These are phyloP conservation scores for Nomada fabriciana DNA, from an alignment of 2,888 invertebrate species.

Conservation along the genomic window DNA sequence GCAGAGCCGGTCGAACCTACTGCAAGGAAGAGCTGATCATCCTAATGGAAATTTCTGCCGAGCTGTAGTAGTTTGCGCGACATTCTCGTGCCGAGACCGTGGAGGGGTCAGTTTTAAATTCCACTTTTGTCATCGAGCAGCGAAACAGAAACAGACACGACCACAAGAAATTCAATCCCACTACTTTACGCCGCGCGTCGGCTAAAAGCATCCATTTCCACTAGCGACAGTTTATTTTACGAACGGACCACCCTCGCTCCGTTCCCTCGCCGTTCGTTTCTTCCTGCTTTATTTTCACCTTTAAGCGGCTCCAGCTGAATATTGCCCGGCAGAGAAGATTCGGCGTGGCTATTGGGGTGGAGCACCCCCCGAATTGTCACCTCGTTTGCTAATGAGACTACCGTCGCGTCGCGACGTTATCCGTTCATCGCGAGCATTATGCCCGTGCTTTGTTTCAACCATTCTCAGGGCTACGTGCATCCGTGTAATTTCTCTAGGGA, in stretches of 20 bases:
- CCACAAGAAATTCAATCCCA: conserved; percentile 68
- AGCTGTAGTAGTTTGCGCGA: conserved; percentile 17
- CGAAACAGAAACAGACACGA: conserved; percentile 44
- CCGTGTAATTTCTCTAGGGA: conserved; percentile 12
- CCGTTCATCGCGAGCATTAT: conserved; percentile 12
- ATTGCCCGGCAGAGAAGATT: not conserved
- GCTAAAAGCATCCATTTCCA: conserved; percentile 69
- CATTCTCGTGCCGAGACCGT: not conserved
- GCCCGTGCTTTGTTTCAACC: conserved; percentile 9
- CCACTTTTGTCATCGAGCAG: conserved; percentile 52
- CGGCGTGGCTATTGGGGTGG: not conserved
- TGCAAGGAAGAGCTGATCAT: conserved; percentile 17
- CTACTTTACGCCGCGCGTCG: conserved; percentile 50
- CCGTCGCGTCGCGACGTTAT: not conserved
- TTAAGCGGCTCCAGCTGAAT: conserved; percentile 27
- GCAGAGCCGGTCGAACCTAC: not conserved
- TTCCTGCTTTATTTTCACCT: conserved; percentile 2
- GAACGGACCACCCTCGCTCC: conserved; percentile 34
- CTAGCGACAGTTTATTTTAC: conserved; percentile 67
- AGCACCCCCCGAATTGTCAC: no score
- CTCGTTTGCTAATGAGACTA: conserved; percentile 7
- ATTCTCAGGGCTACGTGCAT: not conserved
- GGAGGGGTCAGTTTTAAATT: conserved; percentile 61
- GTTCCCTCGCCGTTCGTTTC: not conserved
- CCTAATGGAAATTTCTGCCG: conserved; percentile 34